Percentiles rank a stretch among this genome's conserved stretches.
These are phyloP conservation scores for Poeciliopsis turrubarensis DNA, from an alignment of 2,113 vertebrate genomes.

Conservation along the genomic window DNA sequence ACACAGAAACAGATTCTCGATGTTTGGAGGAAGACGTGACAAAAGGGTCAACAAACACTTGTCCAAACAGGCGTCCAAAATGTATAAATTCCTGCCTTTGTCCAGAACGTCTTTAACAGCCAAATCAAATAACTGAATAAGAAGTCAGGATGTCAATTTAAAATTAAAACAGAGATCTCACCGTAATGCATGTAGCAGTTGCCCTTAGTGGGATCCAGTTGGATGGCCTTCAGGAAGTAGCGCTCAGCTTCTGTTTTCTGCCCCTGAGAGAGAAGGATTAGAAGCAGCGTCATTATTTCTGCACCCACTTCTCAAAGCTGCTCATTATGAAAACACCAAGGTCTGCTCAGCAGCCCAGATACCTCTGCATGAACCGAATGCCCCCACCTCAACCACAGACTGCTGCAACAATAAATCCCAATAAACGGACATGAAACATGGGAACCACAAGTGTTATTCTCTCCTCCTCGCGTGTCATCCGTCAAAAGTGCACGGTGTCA, in stretches of 20 bases:
- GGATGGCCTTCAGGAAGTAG: constrained; percentile 96
- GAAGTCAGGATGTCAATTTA: constrained; percentile 12
- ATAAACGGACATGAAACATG: constrained; percentile 60
- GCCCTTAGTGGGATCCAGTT: constrained; percentile 95
- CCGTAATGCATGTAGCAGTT: constrained; percentile 99
- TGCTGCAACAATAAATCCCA: constrained; percentile 63
- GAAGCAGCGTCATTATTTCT: constrained; percentile 54
- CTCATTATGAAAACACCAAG: constrained; percentile 53
- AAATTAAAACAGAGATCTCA: constrained; percentile 57
- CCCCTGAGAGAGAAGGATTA: constrained; percentile 82
- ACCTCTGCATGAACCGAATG: constrained; percentile 42
- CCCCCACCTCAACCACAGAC: constrained; percentile 51
- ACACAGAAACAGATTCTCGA: constrained; percentile 1
- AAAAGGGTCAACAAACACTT: constrained; percentile 38
- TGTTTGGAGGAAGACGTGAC: constrained; percentile 15
- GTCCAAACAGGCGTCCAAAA: not conserved
- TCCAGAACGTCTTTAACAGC: constrained; percentile 2
- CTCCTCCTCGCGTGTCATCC: constrained; percentile 52
- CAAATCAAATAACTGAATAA: constrained; percentile 18
- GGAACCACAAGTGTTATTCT: constrained; percentile 36
- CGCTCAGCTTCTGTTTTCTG: constrained; percentile 94
- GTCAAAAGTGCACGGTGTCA: constrained; percentile 44
- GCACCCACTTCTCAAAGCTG: constrained; percentile 40
- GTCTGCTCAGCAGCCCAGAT: constrained; percentile 40
- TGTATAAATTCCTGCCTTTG: constrained; percentile 35